These are phyloP conservation scores for Oxycera nigricornis DNA, from an alignment of 2,888 invertebrate species.

Conservation along the genomic window DNA sequence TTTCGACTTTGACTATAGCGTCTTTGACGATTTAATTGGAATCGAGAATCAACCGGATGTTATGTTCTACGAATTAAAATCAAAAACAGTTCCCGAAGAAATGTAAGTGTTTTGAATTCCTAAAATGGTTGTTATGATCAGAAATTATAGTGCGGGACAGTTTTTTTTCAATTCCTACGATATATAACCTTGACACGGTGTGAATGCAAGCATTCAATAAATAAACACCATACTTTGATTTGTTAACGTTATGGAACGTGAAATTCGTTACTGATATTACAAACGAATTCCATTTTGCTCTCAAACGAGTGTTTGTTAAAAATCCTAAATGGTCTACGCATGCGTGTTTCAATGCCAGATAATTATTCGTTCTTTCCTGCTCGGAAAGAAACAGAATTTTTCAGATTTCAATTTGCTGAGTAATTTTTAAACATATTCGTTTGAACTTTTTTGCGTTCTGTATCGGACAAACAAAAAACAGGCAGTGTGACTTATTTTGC, in stretches of 20 bases:
- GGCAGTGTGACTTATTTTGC: no score
- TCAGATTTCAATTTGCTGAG: no score
- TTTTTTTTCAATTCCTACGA: no score
- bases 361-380: neutral
- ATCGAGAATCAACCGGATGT: constrained; percentile 63
- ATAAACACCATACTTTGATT: no score
- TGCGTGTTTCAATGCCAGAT: neutral
- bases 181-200: no score
- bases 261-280: no score
- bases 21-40: constrained; percentile 64
- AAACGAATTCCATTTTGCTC: no score
- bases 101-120: constrained; percentile 62
- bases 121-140: neutral
- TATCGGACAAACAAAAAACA: no score
- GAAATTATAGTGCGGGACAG: no score
- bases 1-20: constrained; percentile 64
- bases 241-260: no score
- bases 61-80: constrained; percentile 71
- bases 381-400: neutral
- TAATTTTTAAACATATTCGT: neutral
- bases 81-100: constrained; percentile 65
- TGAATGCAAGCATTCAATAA: no score
- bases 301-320: no score
- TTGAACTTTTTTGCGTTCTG: neutral
- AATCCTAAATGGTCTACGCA: neutral